These are phyloP conservation scores for Elgaria multicarinata DNA, from an alignment of 2,113 vertebrate species.

Conservation along the genomic window DNA sequence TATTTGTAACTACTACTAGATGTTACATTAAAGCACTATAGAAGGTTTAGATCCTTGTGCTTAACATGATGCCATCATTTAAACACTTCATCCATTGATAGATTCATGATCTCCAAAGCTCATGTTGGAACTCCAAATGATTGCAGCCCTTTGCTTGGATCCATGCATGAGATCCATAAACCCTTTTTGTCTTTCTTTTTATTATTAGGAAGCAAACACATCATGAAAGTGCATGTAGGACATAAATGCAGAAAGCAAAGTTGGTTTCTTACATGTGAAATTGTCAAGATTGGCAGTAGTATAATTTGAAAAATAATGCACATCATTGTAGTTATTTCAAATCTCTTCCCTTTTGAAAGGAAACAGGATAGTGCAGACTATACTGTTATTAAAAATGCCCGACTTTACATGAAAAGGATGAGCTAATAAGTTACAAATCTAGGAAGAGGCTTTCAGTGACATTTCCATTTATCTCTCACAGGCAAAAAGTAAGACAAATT, in stretches of 20 bases:
- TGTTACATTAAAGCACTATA: no score
- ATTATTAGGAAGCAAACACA: not conserved
- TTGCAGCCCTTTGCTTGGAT: not conserved
- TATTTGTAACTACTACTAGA: no score
- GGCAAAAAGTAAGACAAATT: slow-evolving; percentile 2
- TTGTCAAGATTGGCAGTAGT: not conserved
- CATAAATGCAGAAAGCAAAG: not conserved
- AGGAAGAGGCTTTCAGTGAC: not conserved
- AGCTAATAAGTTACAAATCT: slow-evolving; percentile 16
- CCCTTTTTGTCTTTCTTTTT: not conserved
- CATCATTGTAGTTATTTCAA: not conserved
- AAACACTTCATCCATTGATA: not conserved
- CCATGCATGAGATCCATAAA: not conserved
- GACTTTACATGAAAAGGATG: not conserved
- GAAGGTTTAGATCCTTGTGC: no score
- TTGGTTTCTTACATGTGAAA: not conserved
- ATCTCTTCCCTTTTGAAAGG: not conserved
- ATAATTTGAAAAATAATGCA: slow-evolving; percentile 1
- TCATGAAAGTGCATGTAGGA: not conserved
- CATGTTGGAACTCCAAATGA: not conserved
- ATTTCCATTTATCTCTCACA: slow-evolving; percentile 47
- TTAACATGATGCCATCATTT: not conserved
- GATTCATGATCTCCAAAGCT: not conserved
- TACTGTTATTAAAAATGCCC: not conserved
- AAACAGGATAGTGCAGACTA: not conserved